A percentile compares a stretch with the other conserved stretches of the same genome.
phyloP scores from a whole-genome alignment of 2,888 invertebrate species.

The Bombylius discolor region DNA sequence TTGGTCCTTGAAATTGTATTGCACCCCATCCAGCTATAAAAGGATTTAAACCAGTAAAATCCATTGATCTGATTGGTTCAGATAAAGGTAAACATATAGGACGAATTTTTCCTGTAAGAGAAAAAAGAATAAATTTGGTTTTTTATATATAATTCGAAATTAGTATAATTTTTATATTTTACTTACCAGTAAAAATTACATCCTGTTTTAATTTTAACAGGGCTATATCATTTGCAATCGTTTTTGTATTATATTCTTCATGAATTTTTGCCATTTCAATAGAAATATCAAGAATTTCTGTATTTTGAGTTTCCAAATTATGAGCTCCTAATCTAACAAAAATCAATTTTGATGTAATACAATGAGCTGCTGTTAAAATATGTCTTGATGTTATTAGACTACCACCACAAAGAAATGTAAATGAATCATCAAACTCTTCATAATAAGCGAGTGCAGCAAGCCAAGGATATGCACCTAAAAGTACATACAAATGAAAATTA shows the following conservation, averaged over 20 bases:
- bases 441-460: conserved; percentile 61
- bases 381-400: conserved; percentile 41
- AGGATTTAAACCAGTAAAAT: conserved; percentile 43
- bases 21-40: conserved; percentile 75
- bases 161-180: too few species aligned
- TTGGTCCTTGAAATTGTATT: conserved; percentile 33
- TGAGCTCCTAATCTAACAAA: conserved; percentile 66
- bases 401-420: conserved; percentile 40
- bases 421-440: background rate
- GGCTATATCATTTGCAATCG: conserved; percentile 66
- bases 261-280: conserved; percentile 51
- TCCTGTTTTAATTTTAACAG: conserved; percentile 45
- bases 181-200: conserved; percentile 7
- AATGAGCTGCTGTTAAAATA: conserved; percentile 49
- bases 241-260: conserved; percentile 49
- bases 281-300: conserved; percentile 47
- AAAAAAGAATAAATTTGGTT: background rate
- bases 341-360: conserved; percentile 26
- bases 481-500: background rate
- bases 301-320: conserved; percentile 52
- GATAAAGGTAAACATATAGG: conserved; percentile 64
- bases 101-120: conserved; percentile 34
- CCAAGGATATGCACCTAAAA: conserved; percentile 63
- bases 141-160: too few species aligned
- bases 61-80: conserved; percentile 38